Evolutionary conservation across 2,888 invertebrate species (phyloP).

Genomic region (Ceraclea dissimilis): DNA sequence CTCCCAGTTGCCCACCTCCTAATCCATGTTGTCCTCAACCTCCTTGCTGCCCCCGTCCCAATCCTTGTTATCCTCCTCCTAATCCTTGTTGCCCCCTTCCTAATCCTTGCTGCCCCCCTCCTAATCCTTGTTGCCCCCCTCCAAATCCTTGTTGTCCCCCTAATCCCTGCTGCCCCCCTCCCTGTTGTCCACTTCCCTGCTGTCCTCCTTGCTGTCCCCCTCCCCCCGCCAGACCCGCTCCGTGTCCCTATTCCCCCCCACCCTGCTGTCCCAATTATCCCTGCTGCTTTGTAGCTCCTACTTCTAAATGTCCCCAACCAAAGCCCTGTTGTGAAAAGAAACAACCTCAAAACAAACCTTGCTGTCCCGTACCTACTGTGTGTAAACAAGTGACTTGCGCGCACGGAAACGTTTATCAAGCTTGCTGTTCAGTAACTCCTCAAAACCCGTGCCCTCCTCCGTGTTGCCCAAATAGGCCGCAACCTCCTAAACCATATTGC

Average conservation of each 20-base stretch:
- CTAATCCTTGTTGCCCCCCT: background rate
- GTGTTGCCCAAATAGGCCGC: too few relatives aligned
- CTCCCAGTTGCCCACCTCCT: slow-evolving; percentile 7
- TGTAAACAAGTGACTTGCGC: too few relatives aligned
- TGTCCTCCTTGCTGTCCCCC: background rate
- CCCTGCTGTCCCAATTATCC: background rate
- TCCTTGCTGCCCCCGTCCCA: slow-evolving; percentile 26
- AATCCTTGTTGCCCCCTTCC: background rate
- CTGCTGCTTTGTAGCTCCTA: background rate
- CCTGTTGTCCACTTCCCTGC: background rate
- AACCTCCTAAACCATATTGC: too few relatives aligned
- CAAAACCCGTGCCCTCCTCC: too few relatives aligned
- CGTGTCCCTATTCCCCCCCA: background rate
- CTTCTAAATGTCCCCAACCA: too few relatives aligned
- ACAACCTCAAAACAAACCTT: too few relatives aligned
- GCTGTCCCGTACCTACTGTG: too few relatives aligned
- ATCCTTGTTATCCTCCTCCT: background rate
- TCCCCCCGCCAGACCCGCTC: background rate
- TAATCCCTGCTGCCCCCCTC: background rate
- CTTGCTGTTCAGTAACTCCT: too few relatives aligned
- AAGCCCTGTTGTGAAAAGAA: too few relatives aligned
- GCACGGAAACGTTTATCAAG: too few relatives aligned
- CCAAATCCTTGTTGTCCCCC: background rate
- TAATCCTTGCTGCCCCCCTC: slow-evolving; percentile 3
- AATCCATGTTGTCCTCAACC: slow-evolving; percentile 21